Base-by-base conservation (phyloP, 2,113 vertebrate genomes). In the Chaetodon auriga region DNA sequence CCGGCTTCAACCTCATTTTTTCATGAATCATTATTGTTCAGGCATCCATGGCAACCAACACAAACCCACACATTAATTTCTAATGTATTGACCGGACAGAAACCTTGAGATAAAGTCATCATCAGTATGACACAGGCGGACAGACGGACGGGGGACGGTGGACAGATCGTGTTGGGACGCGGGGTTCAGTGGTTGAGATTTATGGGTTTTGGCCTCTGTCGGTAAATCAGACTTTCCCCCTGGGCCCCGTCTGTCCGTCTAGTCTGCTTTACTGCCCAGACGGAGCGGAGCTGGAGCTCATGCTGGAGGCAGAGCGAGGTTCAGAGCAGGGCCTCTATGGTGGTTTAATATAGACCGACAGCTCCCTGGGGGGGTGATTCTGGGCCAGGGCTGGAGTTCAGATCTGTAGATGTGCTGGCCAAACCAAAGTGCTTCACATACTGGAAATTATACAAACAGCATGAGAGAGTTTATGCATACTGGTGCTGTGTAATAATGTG, bases 211-310 rank as follows among this genome's bases (percentile, higher is more conserved):
- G 45, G 63, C 18, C 25, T 79, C 38, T 41, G 51, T 66, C 8
- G 2, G 68, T 82, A 60, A 81, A 77, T 78, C 49, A 89, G 74
- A 75, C 77, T 16, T 21, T 16, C 71, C 76, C 68, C 51, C 53
- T n/a, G 80, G 87, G 78, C 45, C 41, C 18, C 30, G 80, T 81
- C 63, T 86, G 66, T 75, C 49, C 11, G 68, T 93, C 84, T 87
- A 41, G 82, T 23, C 83, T 53, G 54, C 66, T 90, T 83, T 86
- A 78, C 73, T 72, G 80, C 74, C 49, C 81, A 68, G 84, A 43
- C 87, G 55, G 75, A 76, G 4, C 23, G 48, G 73, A 85, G 69
- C 80, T 84, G 86, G 61, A 78, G 63, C 69, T 81, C 49, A 16
- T 55, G 78, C 88, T 85, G 64, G 70, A 85, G 80, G 82, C 81